phyloP scores from a whole-genome alignment of 2,888 invertebrate species.

The Hydrotaea diabolus region DNA sequence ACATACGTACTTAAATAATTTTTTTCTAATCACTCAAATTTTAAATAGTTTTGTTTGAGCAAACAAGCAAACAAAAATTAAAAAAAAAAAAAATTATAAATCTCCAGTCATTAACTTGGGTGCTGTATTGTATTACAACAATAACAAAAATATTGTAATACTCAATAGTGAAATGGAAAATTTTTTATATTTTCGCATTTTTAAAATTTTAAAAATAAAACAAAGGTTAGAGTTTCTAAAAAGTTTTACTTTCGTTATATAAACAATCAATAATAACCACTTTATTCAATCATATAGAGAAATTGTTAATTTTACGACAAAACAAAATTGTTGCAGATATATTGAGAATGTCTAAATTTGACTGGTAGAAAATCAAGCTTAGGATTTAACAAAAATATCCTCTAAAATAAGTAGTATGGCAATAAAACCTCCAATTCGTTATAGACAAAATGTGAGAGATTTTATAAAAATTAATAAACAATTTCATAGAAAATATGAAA shows the following conservation, averaged over 20 bases:
- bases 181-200: slow-evolving; percentile 53
- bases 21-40: slow-evolving; percentile 2
- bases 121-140: slow-evolving; percentile 23
- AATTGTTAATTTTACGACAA: too few species aligned
- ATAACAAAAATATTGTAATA: slow-evolving; percentile 25
- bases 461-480: too few species aligned
- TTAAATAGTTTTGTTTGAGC: neutral
- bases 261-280: too few species aligned
- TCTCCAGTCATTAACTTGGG: slow-evolving; percentile 70
- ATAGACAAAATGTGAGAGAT: too few species aligned
- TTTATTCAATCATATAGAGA: too few species aligned
- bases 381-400: too few species aligned
- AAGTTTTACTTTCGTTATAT: slow-evolving; percentile 3
- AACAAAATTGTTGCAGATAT: too few species aligned
- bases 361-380: too few species aligned
- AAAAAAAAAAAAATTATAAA: slow-evolving; percentile 51
- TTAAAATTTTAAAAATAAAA: slow-evolving; percentile 50
- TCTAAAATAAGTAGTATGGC: too few species aligned
- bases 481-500: too few species aligned
- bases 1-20: slow-evolving; percentile 6
- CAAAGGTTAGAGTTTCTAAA: neutral
- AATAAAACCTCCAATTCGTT: too few species aligned
- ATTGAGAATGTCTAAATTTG: too few species aligned
- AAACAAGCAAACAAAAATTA: neutral
- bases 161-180: slow-evolving; percentile 7